Evolutionary conservation across 2,113 vertebrate genomes (phyloP).

Genomic region (Ifrita kowaldi): DNA sequence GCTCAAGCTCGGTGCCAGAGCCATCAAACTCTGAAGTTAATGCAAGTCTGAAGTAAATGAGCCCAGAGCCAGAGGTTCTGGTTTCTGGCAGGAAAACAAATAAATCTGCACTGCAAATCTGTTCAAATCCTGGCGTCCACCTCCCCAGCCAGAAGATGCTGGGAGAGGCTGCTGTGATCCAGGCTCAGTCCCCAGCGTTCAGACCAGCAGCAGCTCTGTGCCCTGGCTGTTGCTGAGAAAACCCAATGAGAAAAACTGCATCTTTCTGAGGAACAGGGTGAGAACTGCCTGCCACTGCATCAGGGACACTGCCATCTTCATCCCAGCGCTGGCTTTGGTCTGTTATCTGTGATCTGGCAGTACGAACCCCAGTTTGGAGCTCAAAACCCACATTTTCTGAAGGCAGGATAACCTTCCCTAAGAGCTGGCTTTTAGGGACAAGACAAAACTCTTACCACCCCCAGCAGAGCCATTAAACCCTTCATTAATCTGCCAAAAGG

Average conservation of each 20-base stretch:
- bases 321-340: neutral
- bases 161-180: neutral
- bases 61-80: neutral
- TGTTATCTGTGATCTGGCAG: accelerated
- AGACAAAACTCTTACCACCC: neutral
- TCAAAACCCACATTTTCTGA: neutral
- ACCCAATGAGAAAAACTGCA: neutral
- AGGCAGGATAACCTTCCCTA: neutral
- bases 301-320: neutral
- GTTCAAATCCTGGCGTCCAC: accelerated
- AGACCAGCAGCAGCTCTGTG: constrained; percentile 5
- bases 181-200: neutral
- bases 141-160: neutral
- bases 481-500: neutral
- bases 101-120: neutral
- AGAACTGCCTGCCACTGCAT: neutral
- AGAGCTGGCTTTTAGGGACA: neutral
- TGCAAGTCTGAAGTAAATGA: neutral
- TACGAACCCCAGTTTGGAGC: neutral
- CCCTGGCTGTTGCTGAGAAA: neutral
- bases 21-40: neutral
- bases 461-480: neutral
- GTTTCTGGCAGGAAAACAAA: neutral
- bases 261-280: neutral
- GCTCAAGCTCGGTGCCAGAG: neutral